Evolutionary conservation across 2,888 invertebrate genomes (phyloP).

Genomic region (Papilio demoleus): DNA sequence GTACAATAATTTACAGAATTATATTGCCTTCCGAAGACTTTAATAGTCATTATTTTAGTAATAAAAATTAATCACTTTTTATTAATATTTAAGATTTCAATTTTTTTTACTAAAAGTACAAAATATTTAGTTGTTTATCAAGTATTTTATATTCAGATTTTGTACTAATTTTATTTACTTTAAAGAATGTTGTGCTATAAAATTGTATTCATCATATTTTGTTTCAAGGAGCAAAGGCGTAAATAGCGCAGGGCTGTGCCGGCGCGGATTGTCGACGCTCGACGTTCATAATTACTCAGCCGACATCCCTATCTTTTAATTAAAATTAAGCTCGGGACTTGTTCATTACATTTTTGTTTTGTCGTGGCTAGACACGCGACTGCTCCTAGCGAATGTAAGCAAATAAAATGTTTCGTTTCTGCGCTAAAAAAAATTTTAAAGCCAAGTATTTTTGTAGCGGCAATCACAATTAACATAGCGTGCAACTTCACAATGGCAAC

Average conservation of each 20-base stretch:
- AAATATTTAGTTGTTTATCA: neutral
- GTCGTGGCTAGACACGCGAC: slow-evolving; percentile 41
- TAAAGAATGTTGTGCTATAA: slow-evolving; percentile 4
- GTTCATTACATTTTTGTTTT: slow-evolving; percentile 63
- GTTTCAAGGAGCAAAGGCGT: neutral
- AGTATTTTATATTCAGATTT: neutral
- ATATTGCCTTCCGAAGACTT: too few species aligned
- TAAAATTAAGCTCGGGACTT: slow-evolving; percentile 56
- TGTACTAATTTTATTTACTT: neutral
- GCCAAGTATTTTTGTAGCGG: slow-evolving; percentile 17
- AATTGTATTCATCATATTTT: neutral
- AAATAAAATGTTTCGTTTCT: slow-evolving; percentile 30
- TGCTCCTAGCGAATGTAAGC: slow-evolving; percentile 43
- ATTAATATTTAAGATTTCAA: too few species aligned
- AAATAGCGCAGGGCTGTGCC: slow-evolving; percentile 23
- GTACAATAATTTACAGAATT: neutral
- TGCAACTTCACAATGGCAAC: slow-evolving; percentile 14
- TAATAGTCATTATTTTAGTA: too few species aligned
- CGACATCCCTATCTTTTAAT: slow-evolving; percentile 68
- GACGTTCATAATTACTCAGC: slow-evolving; percentile 59
- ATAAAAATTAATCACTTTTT: too few species aligned
- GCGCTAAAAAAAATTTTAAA: neutral
- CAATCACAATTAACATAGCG: slow-evolving; percentile 28
- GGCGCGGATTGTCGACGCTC: slow-evolving; percentile 43
- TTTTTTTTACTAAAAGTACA: too few species aligned